Conservation (phyloP, 2,888 invertebrate genomes). For the Penaeus monodon region DNA sequence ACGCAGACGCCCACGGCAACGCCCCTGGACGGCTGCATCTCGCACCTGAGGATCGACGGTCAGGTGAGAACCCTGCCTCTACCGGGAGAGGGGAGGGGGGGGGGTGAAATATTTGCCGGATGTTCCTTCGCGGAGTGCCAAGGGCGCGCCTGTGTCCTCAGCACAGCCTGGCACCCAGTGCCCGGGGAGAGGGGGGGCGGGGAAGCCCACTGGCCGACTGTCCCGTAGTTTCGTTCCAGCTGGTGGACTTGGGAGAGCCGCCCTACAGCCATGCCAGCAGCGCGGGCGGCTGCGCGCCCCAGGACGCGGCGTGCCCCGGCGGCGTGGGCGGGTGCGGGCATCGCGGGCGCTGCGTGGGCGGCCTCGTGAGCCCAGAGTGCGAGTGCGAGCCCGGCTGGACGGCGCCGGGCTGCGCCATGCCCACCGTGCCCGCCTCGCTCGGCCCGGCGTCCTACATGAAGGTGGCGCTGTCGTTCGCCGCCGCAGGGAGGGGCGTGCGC, state of each 20-base stretch:
- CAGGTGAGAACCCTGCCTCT: constrained; percentile 15
- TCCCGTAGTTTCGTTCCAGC: constrained; percentile 7
- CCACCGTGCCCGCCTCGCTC: constrained; percentile 17
- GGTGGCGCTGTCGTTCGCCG: constrained; percentile 32
- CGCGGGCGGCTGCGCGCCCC: constrained; percentile 75
- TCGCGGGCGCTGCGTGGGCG: constrained; percentile 17
- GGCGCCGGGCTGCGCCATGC: constrained; percentile 16
- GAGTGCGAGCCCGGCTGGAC: constrained; percentile 25
- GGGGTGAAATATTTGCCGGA: too few relatives aligned
- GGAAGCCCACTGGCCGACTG: too few relatives aligned
- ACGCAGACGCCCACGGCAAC: too few relatives aligned
- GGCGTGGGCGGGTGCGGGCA: constrained; percentile 16
- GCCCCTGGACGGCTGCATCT: too few relatives aligned
- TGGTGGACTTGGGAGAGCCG: constrained; percentile 79
- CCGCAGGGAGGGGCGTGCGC: constrained; percentile 22
- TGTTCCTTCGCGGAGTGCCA: too few relatives aligned
- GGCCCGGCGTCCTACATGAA: constrained; percentile 29
- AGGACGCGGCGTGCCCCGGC: constrained; percentile 11
- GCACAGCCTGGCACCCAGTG: too few relatives aligned
- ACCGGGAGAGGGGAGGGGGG: too few relatives aligned
- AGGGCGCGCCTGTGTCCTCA: too few relatives aligned
- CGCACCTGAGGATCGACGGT: constrained; percentile 25
- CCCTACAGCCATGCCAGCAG: constrained; percentile 80
- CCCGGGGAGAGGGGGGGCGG: too few relatives aligned
- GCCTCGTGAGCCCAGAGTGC: neutral